These are phyloP conservation scores for Calameuta idolon DNA, from an alignment of 2,888 invertebrate species.

Conservation along the genomic window DNA sequence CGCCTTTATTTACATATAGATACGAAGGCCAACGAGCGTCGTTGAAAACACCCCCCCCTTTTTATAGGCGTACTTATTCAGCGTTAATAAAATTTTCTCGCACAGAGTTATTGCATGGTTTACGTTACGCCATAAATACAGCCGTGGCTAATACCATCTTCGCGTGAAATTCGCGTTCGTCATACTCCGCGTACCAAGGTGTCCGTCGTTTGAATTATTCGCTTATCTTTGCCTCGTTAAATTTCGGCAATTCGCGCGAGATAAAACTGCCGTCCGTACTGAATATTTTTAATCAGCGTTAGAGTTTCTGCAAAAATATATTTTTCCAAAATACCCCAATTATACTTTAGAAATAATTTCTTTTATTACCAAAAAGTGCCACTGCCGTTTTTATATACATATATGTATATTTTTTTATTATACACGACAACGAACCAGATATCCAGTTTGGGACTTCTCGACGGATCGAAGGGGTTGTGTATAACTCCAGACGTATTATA, in stretches of 20 bases:
- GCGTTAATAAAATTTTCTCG: slow-evolving; percentile 42
- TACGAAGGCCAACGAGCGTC: slow-evolving; percentile 45
- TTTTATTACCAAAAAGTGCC: not conserved
- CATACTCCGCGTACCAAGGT: not conserved
- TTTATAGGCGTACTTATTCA: slow-evolving; percentile 39
- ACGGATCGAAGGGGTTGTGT: slow-evolving; percentile 44
- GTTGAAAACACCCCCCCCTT: not conserved
- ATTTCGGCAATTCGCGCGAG: not conserved
- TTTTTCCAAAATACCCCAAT: not conserved
- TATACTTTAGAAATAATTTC: not conserved
- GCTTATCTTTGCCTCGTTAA: not conserved
- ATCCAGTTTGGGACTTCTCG: not conserved
- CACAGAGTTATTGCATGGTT: slow-evolving; percentile 7
- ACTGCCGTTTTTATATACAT: not conserved
- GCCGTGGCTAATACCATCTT: not conserved
- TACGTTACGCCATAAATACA: not conserved
- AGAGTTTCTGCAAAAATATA: not conserved
- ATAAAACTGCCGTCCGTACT: not conserved
- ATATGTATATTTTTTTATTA: not conserved
- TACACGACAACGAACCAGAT: not conserved
- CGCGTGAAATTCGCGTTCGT: not conserved
- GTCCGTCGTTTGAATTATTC: not conserved
- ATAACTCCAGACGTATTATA: slow-evolving; percentile 59
- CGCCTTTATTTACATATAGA: slow-evolving; percentile 59
- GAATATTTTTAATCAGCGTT: not conserved